Evolutionary conservation across 1,140 invertebrate species (phyloP).

Genomic region (Brachionus asplanchnoidis): DNA sequence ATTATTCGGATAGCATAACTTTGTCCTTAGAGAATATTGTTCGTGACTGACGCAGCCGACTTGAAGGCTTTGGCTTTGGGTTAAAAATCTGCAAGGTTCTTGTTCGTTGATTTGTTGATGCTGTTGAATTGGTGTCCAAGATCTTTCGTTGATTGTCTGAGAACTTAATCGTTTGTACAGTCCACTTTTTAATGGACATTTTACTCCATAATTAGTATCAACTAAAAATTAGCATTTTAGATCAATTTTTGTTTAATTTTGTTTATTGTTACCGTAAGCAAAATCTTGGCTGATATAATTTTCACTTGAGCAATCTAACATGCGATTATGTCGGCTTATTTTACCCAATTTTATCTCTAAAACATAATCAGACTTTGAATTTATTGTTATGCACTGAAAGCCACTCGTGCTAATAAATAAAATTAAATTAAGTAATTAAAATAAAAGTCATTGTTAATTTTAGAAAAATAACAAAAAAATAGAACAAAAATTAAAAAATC

Average conservation of each 20-base stretch:
- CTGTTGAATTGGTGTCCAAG: not conserved
- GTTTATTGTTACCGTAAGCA: not conserved
- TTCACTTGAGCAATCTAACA: not conserved
- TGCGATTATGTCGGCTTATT: not conserved
- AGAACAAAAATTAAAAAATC: too few species aligned
- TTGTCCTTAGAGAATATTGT: constrained; percentile 32
- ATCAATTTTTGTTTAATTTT: not conserved
- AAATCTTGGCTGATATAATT: not conserved
- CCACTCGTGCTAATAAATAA: not conserved
- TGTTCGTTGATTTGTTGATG: not conserved
- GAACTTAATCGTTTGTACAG: not conserved
- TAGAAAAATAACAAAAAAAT: too few species aligned
- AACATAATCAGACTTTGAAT: constrained; percentile 30
- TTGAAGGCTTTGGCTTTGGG: constrained; percentile 28
- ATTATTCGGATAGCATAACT: constrained; percentile 25
- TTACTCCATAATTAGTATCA: constrained; percentile 38
- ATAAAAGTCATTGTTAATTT: not conserved
- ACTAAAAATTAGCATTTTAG: not conserved
- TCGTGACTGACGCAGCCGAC: constrained; percentile 10
- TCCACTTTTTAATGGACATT: constrained; percentile 34
- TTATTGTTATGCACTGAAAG: constrained; percentile 31
- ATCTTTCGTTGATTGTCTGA: not conserved
- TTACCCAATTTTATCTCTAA: constrained; percentile 23
- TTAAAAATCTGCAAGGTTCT: constrained; percentile 22
- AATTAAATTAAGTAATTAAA: not conserved